Evolutionary conservation across 1,140 invertebrate species (phyloP), one percentile per base, ranked within the genome.

Genomic region (Drosophila seguyi): DNA sequence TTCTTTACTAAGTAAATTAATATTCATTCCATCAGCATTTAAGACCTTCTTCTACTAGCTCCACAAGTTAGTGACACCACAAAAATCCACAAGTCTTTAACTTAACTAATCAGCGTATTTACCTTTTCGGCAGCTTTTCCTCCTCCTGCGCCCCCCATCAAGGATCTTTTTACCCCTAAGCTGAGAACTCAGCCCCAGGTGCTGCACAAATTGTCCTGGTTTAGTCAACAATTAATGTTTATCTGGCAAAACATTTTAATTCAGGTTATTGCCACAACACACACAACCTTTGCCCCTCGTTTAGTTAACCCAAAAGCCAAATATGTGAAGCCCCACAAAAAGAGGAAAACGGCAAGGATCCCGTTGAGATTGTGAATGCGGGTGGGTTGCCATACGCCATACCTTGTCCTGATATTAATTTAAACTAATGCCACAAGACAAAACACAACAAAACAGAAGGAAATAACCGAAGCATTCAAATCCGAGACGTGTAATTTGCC

Each of bases 391-490:
- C 50, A 22, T 22, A 53, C 20, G 50, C 44, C 53, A 41, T 65
- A 59, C 62, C 67, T 65, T 53, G 31, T 67, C 75, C 57, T 45
- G 50, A 68, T 79, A 87, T 87, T 88, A 83, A 88, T 87, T 87
- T 87, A 68, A 87, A 82, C 75, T 73, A 79, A 87, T 68, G 58
- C 66, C 79, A 53, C 61, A 72, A 65, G 52, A 59, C 72, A 68
- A 52, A 52, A 62, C 50, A 69, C 47, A 71, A 57, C 60, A 39
- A 73, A 36, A 73, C 63, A 48, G 57, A 52, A 36, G 61, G 56
- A 66, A 75, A 41, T 68, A 76, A 76, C 55, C 69, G 58, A 62
- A 65, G 50, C 81, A 84, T 80, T 80, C 71, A 75, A 77, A 85
- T 81, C 48, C 63, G 52, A 75, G 68, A 41, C 82, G 44, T 63